phyloP scores from a whole-genome alignment of 37 sponge, comb jelly and placozoan genomes.

The Beroe forskalii region DNA sequence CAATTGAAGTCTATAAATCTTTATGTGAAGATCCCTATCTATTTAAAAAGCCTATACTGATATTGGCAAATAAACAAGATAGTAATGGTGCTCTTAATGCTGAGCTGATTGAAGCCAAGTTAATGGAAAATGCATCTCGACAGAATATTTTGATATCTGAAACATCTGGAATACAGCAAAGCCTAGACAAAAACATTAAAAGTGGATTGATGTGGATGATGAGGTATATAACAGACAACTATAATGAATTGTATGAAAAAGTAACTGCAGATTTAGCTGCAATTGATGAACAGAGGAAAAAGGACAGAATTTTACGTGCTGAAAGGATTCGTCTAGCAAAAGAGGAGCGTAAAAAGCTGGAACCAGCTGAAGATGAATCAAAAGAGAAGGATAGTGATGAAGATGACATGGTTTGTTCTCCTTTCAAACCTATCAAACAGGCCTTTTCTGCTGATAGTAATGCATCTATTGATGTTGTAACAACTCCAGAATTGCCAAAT shows the following conservation, averaged over 20 bases:
- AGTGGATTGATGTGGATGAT: not conserved
- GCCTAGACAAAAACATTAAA: not conserved
- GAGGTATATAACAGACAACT: not conserved
- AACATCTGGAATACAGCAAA: not conserved
- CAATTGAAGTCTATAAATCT: not conserved
- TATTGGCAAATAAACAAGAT: conserved; percentile 11
- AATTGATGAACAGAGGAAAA: not conserved
- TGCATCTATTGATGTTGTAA: not conserved
- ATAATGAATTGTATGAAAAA: conserved; percentile 4
- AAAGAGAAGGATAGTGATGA: conserved; percentile 13
- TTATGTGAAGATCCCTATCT: not conserved
- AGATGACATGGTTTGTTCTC: not conserved
- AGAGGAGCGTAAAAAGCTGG: not conserved
- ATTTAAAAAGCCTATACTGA: not conserved
- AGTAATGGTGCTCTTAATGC: conserved; percentile 4
- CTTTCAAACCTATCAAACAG: conserved; percentile 29
- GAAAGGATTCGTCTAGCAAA: not conserved
- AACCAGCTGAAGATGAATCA: not conserved
- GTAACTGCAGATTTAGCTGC: not conserved
- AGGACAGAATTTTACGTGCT: not conserved
- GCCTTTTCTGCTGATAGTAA: not conserved
- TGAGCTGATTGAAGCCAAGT: not conserved
- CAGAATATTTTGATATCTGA: not conserved
- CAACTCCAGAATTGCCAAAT: not conserved
- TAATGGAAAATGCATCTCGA: not conserved